Percentiles rank a stretch among this genome's conserved stretches.
phyloP scores from a whole-genome alignment of 2,888 invertebrate species.

The Kryphioiulus occultus region DNA sequence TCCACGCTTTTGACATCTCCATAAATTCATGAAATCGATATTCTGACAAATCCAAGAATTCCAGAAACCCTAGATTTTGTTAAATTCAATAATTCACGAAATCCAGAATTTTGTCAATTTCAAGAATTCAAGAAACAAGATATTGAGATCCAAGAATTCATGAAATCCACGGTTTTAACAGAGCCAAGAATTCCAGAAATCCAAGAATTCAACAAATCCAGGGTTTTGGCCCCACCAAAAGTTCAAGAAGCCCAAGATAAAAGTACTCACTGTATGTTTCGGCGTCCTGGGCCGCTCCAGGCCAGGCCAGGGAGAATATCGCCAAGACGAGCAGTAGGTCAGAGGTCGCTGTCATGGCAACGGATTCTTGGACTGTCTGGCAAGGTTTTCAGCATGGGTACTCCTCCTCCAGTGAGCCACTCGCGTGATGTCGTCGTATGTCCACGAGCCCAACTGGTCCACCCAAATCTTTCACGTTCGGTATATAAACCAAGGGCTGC shows the following conservation, averaged over 20 bases:
- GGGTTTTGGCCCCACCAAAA: neutral
- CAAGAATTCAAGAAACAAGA: no score
- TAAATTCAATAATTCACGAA: no score
- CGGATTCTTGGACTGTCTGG: neutral
- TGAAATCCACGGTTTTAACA: no score
- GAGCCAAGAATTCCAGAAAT: no score
- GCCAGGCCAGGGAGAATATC: constrained; percentile 17
- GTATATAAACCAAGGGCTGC: constrained; percentile 41
- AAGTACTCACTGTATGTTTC: constrained; percentile 33
- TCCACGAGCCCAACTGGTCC: neutral
- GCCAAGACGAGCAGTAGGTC: neutral
- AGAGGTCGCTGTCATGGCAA: constrained; percentile 38
- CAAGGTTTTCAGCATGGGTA: neutral
- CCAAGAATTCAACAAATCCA: no score
- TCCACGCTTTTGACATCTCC: no score
- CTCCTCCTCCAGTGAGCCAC: neutral
- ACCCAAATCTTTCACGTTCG: constrained; percentile 37
- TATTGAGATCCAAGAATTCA: no score
- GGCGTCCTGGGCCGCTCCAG: neutral
- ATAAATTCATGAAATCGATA: no score
- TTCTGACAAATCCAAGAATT: no score
- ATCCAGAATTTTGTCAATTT: no score
- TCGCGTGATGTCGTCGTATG: neutral
- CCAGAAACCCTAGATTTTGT: no score
- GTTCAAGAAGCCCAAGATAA: neutral